phyloP scores from a whole-genome alignment of 2,797 vertebrate genomes.

The Tenualosa thibaudeaui region DNA sequence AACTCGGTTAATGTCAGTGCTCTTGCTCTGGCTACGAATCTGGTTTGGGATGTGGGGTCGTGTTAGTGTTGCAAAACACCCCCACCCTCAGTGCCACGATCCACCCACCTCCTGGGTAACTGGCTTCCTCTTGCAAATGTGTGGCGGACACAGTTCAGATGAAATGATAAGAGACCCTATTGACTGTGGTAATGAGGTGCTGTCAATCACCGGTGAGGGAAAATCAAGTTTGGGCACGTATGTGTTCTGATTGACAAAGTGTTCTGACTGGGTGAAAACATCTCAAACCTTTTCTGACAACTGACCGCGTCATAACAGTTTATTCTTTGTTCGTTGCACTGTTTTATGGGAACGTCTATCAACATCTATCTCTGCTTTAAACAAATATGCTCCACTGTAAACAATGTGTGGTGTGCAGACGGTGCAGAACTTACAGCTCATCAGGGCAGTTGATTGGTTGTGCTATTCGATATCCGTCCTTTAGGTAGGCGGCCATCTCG shows the following conservation, averaged over 20 bases:
- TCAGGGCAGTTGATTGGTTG: constrained; percentile 99
- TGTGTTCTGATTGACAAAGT: not conserved
- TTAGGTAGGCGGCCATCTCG: constrained; percentile 98
- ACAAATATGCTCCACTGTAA: not conserved
- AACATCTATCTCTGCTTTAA: not conserved
- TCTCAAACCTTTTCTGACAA: not conserved
- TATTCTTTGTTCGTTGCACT: not conserved
- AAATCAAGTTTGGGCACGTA: not conserved
- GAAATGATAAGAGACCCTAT: not conserved
- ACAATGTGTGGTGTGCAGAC: not conserved
- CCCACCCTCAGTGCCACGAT: not conserved
- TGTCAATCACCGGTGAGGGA: not conserved
- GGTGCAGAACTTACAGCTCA: constrained; percentile 84
- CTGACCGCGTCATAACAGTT: not conserved
- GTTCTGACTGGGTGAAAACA: not conserved
- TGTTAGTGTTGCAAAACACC: not conserved
- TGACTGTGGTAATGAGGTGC: not conserved
- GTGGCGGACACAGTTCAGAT: not conserved
- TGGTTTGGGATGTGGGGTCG: not conserved
- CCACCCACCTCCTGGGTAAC: not conserved
- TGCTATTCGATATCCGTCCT: constrained; percentile 98
- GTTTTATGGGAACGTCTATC: not conserved
- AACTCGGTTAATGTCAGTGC: not conserved
- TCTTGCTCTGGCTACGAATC: not conserved
- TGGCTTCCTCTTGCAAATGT: not conserved